Evolutionary conservation across 2,113 vertebrate genomes (phyloP).

Genomic region (Periophthalmus modestus): DNA sequence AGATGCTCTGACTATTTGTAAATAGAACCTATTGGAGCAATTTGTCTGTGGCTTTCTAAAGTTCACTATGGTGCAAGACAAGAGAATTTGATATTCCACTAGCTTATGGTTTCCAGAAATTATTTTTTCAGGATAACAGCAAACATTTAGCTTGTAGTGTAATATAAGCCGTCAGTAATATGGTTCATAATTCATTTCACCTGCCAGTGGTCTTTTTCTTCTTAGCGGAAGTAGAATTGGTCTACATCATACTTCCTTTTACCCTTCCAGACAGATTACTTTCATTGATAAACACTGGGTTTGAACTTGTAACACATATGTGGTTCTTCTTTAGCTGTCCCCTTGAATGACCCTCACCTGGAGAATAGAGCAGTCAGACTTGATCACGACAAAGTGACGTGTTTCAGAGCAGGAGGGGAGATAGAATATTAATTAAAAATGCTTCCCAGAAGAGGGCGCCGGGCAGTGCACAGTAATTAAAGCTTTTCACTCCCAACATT

Average conservation of each 20-base stretch:
- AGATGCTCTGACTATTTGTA: not conserved
- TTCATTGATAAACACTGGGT: not conserved
- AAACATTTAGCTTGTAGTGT: too few species aligned
- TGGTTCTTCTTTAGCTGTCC: conserved; percentile 28
- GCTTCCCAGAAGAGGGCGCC: conserved; percentile 65
- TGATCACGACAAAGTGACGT: not conserved
- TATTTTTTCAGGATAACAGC: too few species aligned
- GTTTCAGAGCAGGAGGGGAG: conserved; percentile 22
- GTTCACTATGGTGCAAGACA: too few species aligned
- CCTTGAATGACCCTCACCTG: conserved; percentile 30
- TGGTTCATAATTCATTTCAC: too few species aligned
- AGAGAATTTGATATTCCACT: too few species aligned
- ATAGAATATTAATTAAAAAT: conserved; percentile 71
- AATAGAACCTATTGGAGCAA: not conserved
- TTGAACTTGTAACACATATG: not conserved
- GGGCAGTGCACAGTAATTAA: conserved; percentile 66
- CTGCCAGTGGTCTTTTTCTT: too few species aligned
- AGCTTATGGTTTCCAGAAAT: too few species aligned
- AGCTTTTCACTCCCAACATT: conserved; percentile 65
- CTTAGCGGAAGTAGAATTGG: not conserved
- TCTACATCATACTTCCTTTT: not conserved
- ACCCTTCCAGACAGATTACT: not conserved
- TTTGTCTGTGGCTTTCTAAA: not conserved
- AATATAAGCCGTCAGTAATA: too few species aligned
- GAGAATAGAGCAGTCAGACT: conserved; percentile 20